Evolutionary conservation across 2,888 invertebrate genomes (phyloP).

Genomic region (Nomada flava): DNA sequence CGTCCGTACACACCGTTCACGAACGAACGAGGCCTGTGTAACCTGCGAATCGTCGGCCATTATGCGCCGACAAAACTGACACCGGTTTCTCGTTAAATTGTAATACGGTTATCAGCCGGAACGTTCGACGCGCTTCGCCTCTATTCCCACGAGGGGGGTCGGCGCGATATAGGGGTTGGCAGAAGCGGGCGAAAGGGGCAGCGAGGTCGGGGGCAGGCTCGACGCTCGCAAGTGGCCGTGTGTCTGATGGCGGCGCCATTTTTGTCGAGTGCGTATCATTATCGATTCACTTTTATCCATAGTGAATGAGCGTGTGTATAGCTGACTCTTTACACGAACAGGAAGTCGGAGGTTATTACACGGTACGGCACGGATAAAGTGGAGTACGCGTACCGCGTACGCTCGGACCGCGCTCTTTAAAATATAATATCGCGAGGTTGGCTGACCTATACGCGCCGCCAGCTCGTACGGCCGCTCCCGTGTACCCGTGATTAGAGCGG

Average conservation of each 20-base stretch:
- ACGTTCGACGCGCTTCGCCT: conserved; percentile 77
- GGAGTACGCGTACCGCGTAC: conserved; percentile 53
- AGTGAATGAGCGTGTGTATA: conserved; percentile 64
- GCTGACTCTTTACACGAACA: conserved; percentile 68
- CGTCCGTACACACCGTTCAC: conserved; percentile 8
- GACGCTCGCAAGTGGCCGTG: conserved; percentile 39
- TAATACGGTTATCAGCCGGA: conserved; percentile 79
- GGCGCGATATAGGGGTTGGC: background rate
- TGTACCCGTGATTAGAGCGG: conserved; percentile 67
- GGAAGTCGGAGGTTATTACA: conserved; percentile 72
- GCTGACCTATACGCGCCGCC: conserved; percentile 7
- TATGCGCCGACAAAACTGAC: conserved; percentile 73
- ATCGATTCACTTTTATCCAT: conserved; percentile 78
- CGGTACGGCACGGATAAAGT: conserved; percentile 66
- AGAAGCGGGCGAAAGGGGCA: background rate
- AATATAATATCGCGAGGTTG: conserved; percentile 60
- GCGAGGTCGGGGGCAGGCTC: conserved; percentile 27
- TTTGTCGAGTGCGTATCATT: conserved; percentile 80
- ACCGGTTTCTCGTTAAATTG: conserved; percentile 76
- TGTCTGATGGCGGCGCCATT: conserved; percentile 72
- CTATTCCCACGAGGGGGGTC: conserved; percentile 73
- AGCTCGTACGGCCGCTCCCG: conserved; percentile 36
- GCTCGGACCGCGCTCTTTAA: conserved; percentile 54
- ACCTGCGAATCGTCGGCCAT: conserved; percentile 62
- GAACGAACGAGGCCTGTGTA: conserved; percentile 16